phyloP scores from a whole-genome alignment of 2,888 invertebrate species.

The Mesorhabditis spiculigera region DNA sequence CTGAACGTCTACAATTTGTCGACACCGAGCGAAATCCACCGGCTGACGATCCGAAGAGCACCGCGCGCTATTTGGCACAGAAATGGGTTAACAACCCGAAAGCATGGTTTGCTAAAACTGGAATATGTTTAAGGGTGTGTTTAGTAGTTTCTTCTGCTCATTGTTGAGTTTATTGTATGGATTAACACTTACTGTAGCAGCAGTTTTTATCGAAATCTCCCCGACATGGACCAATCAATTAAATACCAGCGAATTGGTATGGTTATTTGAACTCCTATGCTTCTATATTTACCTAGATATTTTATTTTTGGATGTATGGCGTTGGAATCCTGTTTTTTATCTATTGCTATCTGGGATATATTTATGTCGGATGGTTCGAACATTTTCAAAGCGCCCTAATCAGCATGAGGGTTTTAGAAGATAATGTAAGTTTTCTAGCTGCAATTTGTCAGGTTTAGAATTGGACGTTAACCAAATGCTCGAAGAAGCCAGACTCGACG shows the following conservation, averaged over 20 bases:
- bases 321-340: conserved; percentile 46
- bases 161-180: neutral
- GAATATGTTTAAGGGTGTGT: neutral
- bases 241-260: neutral
- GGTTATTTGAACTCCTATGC: neutral
- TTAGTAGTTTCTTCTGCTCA: conserved; percentile 4
- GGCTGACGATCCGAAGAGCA: no score
- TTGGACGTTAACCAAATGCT: neutral
- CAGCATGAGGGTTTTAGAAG: neutral
- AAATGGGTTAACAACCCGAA: conserved; percentile 3
- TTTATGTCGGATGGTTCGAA: conserved; percentile 46
- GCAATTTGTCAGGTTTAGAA: neutral
- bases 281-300: conserved; percentile 33
- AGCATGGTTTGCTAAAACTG: neutral
- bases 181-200: neutral
- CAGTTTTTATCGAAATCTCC: neutral
- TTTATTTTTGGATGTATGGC: conserved; percentile 54
- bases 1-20: no score
- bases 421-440: neutral
- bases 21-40: no score
- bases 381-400: conserved; percentile 10
- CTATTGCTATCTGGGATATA: conserved; percentile 51
- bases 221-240: neutral
- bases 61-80: neutral
- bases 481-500: neutral